Conservation (phyloP, 2,888 invertebrate genomes). For the Microctonus hyperodae region DNA sequence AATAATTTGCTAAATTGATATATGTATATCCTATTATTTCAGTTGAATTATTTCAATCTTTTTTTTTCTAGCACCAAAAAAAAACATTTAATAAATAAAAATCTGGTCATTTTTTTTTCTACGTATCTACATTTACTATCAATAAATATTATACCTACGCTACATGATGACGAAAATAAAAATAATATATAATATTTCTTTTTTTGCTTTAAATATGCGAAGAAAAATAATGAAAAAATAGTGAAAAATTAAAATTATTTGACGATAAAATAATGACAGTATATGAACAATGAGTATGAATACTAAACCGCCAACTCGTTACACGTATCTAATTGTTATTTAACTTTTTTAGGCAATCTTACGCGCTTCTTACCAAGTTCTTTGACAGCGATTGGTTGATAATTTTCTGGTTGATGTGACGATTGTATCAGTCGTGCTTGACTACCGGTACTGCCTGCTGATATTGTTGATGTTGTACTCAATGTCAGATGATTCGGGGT, state of each 20-base stretch:
- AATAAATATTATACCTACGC: conserved; percentile 1
- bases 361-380: conserved; percentile 80
- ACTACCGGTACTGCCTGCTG: conserved; percentile 92
- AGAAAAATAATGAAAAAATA: background rate
- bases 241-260: background rate
- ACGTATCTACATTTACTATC: conserved; percentile 11
- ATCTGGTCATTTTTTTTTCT: background rate
- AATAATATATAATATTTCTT: background rate
- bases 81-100: background rate
- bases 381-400: conserved; percentile 87
- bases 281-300: conserved; percentile 1
- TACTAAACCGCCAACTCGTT: conserved; percentile 32
- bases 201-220: conserved; percentile 13
- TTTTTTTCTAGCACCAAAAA: background rate
- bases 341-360: conserved; percentile 40
- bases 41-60: background rate
- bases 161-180: conserved; percentile 11
- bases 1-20: conserved; percentile 64
- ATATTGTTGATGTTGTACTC: conserved; percentile 93
- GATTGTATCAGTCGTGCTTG: conserved; percentile 93
- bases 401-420: conserved; percentile 91
- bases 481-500: conserved; percentile 92
- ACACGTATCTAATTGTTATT: conserved; percentile 33
- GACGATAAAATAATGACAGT: background rate
- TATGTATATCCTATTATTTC: conserved; percentile 2